phyloP scores from a whole-genome alignment of 1,140 invertebrate genomes.

The Pygmarrhopalites habei region DNA sequence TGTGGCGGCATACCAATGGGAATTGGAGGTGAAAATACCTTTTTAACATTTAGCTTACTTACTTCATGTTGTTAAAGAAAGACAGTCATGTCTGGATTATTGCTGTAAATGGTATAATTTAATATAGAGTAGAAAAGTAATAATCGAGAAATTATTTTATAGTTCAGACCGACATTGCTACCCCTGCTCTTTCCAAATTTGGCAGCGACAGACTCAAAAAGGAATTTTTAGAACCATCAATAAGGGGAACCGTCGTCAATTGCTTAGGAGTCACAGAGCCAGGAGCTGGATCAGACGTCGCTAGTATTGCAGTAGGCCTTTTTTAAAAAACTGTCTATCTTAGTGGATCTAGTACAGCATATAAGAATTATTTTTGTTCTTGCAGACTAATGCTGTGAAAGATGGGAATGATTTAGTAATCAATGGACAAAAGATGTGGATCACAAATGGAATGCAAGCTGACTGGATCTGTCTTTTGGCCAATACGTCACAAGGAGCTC shows the following conservation, averaged over 20 bases:
- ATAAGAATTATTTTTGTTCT: no score
- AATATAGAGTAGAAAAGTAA: no score
- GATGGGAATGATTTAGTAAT: conserved; percentile 52
- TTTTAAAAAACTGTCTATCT: no score
- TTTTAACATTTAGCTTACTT: no score
- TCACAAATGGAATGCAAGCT: conserved; percentile 52
- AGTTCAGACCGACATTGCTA: conserved; percentile 53
- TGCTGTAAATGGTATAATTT: no score
- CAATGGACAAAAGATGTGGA: conserved; percentile 57
- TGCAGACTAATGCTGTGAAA: conserved; percentile 47
- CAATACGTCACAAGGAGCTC: conserved; percentile 46
- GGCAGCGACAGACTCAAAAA: conserved; percentile 53
- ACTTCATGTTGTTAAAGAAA: no score
- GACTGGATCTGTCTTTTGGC: conserved; percentile 55
- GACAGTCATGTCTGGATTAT: no score
- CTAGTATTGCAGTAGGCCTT: no score
- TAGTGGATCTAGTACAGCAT: no score
- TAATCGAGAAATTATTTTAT: no score
- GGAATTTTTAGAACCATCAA: conserved; percentile 52
- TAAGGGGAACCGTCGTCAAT: conserved; percentile 52
- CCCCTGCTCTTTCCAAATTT: conserved; percentile 50
- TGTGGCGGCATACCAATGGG: no score
- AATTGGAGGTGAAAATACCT: no score
- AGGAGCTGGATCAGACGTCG: conserved; percentile 55
- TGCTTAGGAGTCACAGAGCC: conserved; percentile 55